These are phyloP conservation scores for Rutpela maculata DNA, from an alignment of 2,888 invertebrate genomes.

Conservation along the genomic window DNA sequence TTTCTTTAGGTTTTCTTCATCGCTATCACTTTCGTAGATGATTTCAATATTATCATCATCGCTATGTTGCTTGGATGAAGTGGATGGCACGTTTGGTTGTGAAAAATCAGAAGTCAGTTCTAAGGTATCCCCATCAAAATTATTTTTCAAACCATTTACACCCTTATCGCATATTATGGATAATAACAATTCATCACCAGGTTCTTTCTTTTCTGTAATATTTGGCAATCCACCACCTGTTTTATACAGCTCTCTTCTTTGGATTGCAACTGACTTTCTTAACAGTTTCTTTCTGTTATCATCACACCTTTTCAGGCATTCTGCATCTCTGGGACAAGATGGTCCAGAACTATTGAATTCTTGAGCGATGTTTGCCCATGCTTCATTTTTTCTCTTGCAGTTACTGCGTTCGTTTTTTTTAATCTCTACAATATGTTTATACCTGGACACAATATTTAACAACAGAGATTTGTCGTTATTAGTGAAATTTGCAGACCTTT, in stretches of 20 bases:
- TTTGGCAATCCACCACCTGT: slow-evolving; percentile 15
- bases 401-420: slow-evolving; percentile 25
- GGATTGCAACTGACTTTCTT: slow-evolving; percentile 10
- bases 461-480: slow-evolving; percentile 22
- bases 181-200: slow-evolving; percentile 17
- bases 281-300: slow-evolving; percentile 15
- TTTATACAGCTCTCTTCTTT: slow-evolving; percentile 13
- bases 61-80: not conserved
- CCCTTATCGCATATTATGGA: slow-evolving; percentile 8
- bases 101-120: not conserved
- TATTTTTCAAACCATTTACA: slow-evolving; percentile 5
- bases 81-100: not conserved
- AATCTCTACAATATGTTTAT: slow-evolving; percentile 9
- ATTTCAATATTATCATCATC: slow-evolving; percentile 20
- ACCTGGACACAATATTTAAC: slow-evolving; percentile 13
- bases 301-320: slow-evolving; percentile 24
- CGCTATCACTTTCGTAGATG: slow-evolving; percentile 5
- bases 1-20: slow-evolving; percentile 6
- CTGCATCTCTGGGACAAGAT: slow-evolving; percentile 28
- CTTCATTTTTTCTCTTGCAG: slow-evolving; percentile 4
- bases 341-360: slow-evolving; percentile 19
- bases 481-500: slow-evolving; percentile 19
- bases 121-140: slow-evolving; percentile 10
- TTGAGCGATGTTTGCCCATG: slow-evolving; percentile 11
- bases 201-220: slow-evolving; percentile 3